Base-by-base conservation (phyloP, 2,113 vertebrate genomes). In the Neofelis nebulosa region DNA sequence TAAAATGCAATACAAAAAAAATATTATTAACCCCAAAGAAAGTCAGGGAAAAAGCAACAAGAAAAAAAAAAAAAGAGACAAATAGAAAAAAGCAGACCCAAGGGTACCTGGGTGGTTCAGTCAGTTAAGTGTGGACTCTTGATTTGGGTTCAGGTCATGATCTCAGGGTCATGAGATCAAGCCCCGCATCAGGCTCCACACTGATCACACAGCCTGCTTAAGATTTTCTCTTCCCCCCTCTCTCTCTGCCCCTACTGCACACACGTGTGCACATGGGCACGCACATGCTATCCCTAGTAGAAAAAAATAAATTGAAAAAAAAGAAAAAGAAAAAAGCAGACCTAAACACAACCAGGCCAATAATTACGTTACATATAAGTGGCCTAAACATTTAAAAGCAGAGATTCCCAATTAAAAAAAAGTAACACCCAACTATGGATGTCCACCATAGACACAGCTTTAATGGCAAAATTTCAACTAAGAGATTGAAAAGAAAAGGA, bases 1-100 rank as follows among this genome's bases (percentile, higher is more conserved):
- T 92, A 93, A 95, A 88, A 92, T 10, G 31, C 27, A 74, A 73
- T 13, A 50, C 33, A 79, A 85, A 87, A 90, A 90, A 90, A 76
- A 61, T 13, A 52, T 8, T 13, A 1, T 41, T 88, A 82, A 55
- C 65, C 45, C 33, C 38, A 73, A 80, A 95, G 31, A 73, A 81
- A 87, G 50, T 69, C n/a, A 86, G 6, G 33, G 71, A 91, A 86
- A 25, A 5, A 91, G 31, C 36, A 84, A 57, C 13, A 84, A 18
- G 25, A n/a, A 55, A 13, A n/a, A 31, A 33, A 73, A 41, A 91
- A 3, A 88, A 84, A 69, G 31, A 76, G 31, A 89, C 14, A 36
- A 36, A 38, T 1, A 89, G n/a, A 57, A 95, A 69, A 23, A 61
- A 61, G 57, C 57, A 61, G 57, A 61, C 21, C 57, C 57, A 61